Conservation (phyloP, 2,797 vertebrate species). For the Tadarida brasiliensis region DNA sequence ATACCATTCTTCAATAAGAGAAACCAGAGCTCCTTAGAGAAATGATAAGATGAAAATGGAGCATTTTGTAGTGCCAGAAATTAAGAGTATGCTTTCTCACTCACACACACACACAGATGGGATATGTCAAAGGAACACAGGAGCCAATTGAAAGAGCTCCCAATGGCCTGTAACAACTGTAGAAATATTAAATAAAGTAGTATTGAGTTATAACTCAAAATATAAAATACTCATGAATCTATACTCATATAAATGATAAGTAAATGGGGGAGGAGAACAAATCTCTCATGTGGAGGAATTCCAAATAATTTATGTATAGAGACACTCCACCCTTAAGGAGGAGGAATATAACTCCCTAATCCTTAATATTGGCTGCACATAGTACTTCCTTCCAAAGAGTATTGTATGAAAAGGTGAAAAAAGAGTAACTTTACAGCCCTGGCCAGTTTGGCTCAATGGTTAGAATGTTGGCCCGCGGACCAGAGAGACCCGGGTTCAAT, state of each 20-base stretch:
- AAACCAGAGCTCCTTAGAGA: neutral
- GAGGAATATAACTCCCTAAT: neutral
- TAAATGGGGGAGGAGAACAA: neutral
- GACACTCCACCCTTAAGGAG: neutral
- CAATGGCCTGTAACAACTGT: neutral
- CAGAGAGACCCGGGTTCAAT: too few relatives aligned
- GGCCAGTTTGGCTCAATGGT: too few relatives aligned
- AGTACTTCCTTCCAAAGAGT: conserved; percentile 21
- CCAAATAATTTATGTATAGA: neutral
- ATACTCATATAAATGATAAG: neutral
- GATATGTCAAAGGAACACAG: neutral
- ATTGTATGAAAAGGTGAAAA: neutral
- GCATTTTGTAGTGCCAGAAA: neutral
- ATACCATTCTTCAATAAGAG: neutral
- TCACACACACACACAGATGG: neutral
- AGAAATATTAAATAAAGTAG: neutral
- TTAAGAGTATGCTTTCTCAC: neutral
- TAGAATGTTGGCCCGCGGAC: too few relatives aligned
- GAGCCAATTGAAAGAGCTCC: neutral
- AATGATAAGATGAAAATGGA: neutral
- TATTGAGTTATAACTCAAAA: neutral
- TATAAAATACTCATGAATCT: neutral
- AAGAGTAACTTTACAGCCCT: neutral
- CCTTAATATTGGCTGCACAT: neutral
- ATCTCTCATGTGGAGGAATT: neutral